A percentile compares a stretch with the other conserved stretches of the same genome.
These are phyloP conservation scores for Anabacerthia variegaticeps DNA, from an alignment of 2,797 vertebrate species.

Conservation along the genomic window DNA sequence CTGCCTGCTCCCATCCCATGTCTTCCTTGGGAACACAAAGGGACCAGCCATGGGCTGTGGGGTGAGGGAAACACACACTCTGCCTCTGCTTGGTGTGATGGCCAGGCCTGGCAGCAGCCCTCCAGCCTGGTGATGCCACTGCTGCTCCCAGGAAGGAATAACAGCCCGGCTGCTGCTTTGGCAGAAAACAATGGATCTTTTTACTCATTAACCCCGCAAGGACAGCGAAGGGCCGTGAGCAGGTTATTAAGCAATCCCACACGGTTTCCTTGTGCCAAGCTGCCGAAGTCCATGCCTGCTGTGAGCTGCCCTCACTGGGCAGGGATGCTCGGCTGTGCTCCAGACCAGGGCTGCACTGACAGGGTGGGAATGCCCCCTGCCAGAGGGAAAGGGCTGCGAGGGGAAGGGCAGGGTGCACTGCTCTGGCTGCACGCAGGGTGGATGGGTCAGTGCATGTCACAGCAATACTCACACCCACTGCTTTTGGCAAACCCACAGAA, in stretches of 20 bases:
- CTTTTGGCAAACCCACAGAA: background rate
- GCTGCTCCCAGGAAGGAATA: background rate
- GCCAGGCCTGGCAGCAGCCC: background rate
- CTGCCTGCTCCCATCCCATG: background rate
- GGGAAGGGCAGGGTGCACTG: background rate
- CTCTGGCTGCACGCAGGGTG: background rate
- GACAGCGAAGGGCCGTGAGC: background rate
- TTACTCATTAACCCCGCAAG: conserved; percentile 46
- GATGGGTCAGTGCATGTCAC: rapidly evolving
- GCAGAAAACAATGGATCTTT: background rate
- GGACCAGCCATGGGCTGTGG: background rate
- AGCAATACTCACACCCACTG: rapidly evolving
- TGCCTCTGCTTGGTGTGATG: background rate
- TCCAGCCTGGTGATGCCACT: background rate
- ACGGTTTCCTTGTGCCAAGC: background rate
- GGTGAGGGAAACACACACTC: background rate
- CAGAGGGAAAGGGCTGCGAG: background rate
- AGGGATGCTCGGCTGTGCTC: background rate
- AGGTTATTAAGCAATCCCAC: background rate
- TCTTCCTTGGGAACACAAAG: background rate
- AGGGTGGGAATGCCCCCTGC: background rate
- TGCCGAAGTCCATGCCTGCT: background rate
- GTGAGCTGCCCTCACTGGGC: rapidly evolving
- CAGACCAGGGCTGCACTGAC: background rate
- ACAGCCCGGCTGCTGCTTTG: background rate